Evolutionary conservation across 2,113 vertebrate species (phyloP).

Genomic region (Daubentonia madagascariensis): DNA sequence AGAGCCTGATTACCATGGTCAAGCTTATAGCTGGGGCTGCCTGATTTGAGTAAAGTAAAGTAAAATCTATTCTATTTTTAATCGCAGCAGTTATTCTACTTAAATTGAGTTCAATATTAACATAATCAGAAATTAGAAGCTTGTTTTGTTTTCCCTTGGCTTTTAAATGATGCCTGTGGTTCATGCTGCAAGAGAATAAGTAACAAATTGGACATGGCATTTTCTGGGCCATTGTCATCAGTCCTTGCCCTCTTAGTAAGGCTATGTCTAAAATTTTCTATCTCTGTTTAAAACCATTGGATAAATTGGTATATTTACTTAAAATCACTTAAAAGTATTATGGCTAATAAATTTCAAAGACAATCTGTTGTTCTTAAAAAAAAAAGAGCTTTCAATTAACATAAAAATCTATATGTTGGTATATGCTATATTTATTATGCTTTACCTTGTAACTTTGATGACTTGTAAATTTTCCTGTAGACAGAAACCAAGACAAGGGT

Average conservation of each 20-base stretch:
- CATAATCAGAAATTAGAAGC: background rate
- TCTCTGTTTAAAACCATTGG: background rate
- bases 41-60: background rate
- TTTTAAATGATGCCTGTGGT: background rate
- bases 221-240: background rate
- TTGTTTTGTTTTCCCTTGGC: background rate
- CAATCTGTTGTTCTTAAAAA: background rate
- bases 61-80: background rate
- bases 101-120: background rate
- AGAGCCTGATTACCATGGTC: background rate
- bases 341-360: background rate
- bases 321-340: background rate
- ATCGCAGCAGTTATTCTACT: background rate
- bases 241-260: background rate
- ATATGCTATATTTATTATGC: background rate
- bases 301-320: background rate
- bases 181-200: background rate
- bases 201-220: rapidly evolving
- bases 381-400: background rate
- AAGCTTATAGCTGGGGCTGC: background rate
- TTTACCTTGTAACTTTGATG: background rate
- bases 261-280: background rate
- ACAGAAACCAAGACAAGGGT: background rate
- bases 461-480: background rate
- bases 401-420: background rate